A percentile compares a stretch with the other conserved stretches of the same genome.
phyloP scores from a whole-genome alignment of 2,113 vertebrate species.

The Chloropsis cyanopogon region DNA sequence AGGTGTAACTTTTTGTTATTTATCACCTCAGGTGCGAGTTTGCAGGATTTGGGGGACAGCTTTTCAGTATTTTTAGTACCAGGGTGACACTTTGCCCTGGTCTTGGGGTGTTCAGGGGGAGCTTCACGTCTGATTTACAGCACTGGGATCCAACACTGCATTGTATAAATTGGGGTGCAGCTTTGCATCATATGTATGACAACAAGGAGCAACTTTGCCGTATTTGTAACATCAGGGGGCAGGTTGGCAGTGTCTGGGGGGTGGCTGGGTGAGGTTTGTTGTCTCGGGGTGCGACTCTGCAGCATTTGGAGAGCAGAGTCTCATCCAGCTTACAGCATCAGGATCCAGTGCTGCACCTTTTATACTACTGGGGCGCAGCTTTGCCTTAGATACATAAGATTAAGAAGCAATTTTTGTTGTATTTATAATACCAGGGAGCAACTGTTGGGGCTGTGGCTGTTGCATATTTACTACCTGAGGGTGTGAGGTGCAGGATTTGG shows the following conservation, averaged over 20 bases:
- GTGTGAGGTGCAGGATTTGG: background rate
- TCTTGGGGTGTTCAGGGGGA: background rate
- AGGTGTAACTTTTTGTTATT: background rate
- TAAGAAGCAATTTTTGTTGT: background rate
- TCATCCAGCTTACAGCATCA: background rate
- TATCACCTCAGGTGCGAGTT: accelerated
- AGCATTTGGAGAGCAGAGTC: background rate
- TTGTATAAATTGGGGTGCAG: background rate
- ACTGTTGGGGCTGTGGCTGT: background rate
- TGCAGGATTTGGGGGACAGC: background rate
- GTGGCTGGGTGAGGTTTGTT: background rate
- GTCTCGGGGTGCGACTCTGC: background rate
- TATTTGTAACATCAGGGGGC: too few relatives aligned
- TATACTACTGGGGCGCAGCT: background rate
- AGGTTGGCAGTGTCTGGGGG: background rate
- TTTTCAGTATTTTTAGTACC: background rate
- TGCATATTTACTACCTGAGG: background rate
- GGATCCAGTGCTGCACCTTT: background rate
- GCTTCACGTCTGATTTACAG: accelerated
- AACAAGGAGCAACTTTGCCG: accelerated
- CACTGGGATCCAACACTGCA: accelerated
- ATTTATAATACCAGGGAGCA: background rate
- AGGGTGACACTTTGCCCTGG: accelerated
- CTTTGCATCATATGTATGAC: accelerated
- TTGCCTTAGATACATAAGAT: background rate